These are phyloP conservation scores for Athene cunicularia DNA, from an alignment of 2,113 vertebrate species.

Conservation along the genomic window DNA sequence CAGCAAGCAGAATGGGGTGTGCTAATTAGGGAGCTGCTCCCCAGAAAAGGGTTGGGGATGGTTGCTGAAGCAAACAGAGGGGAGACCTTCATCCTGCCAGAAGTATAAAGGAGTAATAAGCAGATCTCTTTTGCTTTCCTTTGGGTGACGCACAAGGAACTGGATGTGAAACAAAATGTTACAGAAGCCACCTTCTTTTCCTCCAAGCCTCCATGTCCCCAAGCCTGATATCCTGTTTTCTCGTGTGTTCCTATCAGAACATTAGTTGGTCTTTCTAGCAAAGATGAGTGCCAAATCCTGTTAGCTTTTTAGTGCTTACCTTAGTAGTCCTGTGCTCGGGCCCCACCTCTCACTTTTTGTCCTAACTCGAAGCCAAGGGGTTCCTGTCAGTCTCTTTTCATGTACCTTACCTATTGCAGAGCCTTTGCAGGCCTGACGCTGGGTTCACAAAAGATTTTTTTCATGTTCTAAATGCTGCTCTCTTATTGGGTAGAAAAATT, in stretches of 20 bases:
- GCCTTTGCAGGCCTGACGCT: neutral
- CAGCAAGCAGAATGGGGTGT: neutral
- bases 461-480: neutral
- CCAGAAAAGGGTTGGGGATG: neutral
- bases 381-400: neutral
- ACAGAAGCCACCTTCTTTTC: neutral
- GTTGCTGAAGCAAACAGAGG: neutral
- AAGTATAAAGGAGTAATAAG: too few species aligned
- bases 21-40: neutral
- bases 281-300: neutral
- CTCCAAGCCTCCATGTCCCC: neutral
- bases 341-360: accelerated
- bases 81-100: neutral
- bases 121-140: neutral
- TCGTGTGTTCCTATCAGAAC: neutral
- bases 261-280: neutral
- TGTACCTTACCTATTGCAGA: accelerated
- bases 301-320: neutral
- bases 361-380: neutral
- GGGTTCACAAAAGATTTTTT: neutral
- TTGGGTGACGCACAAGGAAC: neutral
- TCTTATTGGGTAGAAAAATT: neutral
- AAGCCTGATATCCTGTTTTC: neutral
- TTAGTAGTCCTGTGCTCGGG: neutral
- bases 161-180: neutral